Conservation (phyloP, 2,888 invertebrate species). For the Muschampia plurimacula region DNA sequence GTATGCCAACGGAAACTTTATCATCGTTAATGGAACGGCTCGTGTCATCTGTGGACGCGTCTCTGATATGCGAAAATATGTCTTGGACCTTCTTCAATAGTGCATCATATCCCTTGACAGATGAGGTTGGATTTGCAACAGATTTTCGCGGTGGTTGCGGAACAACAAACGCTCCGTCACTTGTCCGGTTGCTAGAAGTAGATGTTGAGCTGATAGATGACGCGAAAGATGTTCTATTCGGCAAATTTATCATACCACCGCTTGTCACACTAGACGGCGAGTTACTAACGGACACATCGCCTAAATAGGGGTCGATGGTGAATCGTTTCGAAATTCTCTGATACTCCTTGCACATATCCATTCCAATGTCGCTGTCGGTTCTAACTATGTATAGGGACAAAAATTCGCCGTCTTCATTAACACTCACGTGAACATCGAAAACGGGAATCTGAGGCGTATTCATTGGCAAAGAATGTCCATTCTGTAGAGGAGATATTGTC, state of each 20-base stretch:
- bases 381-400: conserved; percentile 75
- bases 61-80: conserved; percentile 73
- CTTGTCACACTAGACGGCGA: conserved; percentile 82
- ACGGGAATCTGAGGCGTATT: conserved; percentile 73
- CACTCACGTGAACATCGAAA: conserved; percentile 76
- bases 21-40: conserved; percentile 68
- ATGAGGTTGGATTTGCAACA: conserved; percentile 66
- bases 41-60: conserved; percentile 63
- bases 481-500: conserved; percentile 78
- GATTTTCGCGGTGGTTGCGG: conserved; percentile 80
- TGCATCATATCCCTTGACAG: conserved; percentile 77
- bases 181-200: conserved; percentile 73
- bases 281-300: conserved; percentile 72
- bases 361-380: conserved; percentile 77
- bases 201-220: conserved; percentile 77
- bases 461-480: conserved; percentile 74
- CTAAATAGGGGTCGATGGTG: conserved; percentile 78
- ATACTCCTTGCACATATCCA: conserved; percentile 80
- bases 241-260: conserved; percentile 73
- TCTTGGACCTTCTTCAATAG: conserved; percentile 77
- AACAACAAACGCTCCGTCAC: conserved; percentile 80
- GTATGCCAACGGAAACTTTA: conserved; percentile 74
- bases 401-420: conserved; percentile 80
- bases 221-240: conserved; percentile 75
- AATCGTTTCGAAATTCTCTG: conserved; percentile 79